These are phyloP conservation scores for Muscidifurax raptorellus DNA, from an alignment of 1,140 invertebrate genomes.

Conservation along the genomic window DNA sequence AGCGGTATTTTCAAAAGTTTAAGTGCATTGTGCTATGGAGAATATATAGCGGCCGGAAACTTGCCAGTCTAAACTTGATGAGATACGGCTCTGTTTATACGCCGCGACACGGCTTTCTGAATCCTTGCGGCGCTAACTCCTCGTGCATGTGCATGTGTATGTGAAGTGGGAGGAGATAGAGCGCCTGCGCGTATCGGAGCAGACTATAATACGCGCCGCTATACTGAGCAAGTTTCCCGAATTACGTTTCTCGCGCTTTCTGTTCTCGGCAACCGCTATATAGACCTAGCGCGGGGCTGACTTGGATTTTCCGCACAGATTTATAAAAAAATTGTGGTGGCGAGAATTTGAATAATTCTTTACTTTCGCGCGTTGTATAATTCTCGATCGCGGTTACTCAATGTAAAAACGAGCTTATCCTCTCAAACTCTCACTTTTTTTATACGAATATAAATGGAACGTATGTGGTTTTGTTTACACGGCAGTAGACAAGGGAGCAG, in stretches of 20 bases:
- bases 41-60: no score
- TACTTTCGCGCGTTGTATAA: not conserved
- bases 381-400: not conserved
- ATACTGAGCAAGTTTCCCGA: constrained; percentile 1
- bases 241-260: not conserved
- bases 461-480: not conserved
- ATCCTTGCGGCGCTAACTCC: not conserved
- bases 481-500: not conserved
- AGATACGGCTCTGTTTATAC: not conserved
- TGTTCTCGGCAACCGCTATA: not conserved
- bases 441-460: no score
- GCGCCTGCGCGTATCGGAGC: not conserved
- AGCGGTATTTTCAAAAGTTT: no score
- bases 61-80: not conserved
- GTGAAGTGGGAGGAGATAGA: not conserved
- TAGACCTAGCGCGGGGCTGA: no score
- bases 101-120: not conserved
- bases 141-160: no score
- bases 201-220: not conserved
- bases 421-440: not conserved
- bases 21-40: no score
- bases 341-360: not conserved
- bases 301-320: not conserved
- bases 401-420: not conserved
- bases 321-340: constrained; percentile 4